Conservation (phyloP, 2,797 vertebrate genomes). For the Urosaurus nigricauda region DNA sequence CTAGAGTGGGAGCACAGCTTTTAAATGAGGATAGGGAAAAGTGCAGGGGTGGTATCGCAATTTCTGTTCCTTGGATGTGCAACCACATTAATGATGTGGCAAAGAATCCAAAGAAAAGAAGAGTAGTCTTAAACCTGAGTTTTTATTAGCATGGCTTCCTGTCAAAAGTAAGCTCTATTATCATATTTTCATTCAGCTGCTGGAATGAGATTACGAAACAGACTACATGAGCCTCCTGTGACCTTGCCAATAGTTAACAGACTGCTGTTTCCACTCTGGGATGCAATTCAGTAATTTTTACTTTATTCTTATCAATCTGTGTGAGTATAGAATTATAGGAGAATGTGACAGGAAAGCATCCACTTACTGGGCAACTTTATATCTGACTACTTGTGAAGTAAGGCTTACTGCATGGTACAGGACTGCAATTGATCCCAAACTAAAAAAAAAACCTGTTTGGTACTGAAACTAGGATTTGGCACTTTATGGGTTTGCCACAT, state of each 20-base stretch:
- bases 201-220: not conserved
- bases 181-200: not conserved
- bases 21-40: not conserved
- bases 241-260: not conserved
- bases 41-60: constrained; percentile 25
- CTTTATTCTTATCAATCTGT: not conserved
- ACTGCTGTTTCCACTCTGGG: constrained; percentile 20
- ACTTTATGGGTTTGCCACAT: not conserved
- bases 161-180: not conserved
- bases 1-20: constrained; percentile 38
- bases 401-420: not conserved
- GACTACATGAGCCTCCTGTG: constrained; percentile 19
- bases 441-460: not conserved
- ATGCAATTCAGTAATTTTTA: not conserved
- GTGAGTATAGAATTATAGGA: not conserved
- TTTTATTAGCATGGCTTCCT: not conserved
- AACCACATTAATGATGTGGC: constrained; percentile 7
- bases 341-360: no score
- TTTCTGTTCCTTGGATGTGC: constrained; percentile 23
- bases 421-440: not conserved
- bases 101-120: constrained; percentile 9
- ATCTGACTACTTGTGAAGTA: not conserved
- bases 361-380: not conserved
- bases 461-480: not conserved
- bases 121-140: constrained; percentile 25